These are phyloP conservation scores for Trichacis sp. DNA, from an alignment of 2,888 invertebrate genomes.

Conservation along the genomic window DNA sequence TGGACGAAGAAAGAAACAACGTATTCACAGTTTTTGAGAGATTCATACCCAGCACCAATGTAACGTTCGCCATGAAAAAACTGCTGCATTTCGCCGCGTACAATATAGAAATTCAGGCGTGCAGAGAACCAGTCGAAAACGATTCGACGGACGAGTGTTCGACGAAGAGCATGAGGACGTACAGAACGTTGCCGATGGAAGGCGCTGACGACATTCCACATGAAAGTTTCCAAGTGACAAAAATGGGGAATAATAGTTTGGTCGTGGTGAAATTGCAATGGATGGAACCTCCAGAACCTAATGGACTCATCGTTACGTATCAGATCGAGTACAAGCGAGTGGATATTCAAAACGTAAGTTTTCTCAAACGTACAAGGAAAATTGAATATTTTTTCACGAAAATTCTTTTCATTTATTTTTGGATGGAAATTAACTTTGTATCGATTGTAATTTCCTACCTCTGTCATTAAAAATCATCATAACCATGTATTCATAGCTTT, in stretches of 20 bases:
- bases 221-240: slow-evolving; percentile 51
- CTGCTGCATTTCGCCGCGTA: slow-evolving; percentile 85
- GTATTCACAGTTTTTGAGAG: slow-evolving; percentile 48
- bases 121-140: slow-evolving; percentile 74
- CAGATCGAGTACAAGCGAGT: slow-evolving; percentile 80
- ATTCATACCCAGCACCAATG: slow-evolving; percentile 51
- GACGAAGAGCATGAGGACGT: slow-evolving; percentile 67
- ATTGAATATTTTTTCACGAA: no score
- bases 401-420: no score
- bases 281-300: slow-evolving; percentile 86
- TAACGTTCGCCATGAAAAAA: slow-evolving; percentile 72
- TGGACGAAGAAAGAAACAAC: slow-evolving; percentile 14
- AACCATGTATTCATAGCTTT: no score
- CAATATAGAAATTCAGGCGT: slow-evolving; percentile 81
- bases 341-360: slow-evolving; percentile 76
- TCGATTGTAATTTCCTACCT: no score
- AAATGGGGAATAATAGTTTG: slow-evolving; percentile 62
- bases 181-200: slow-evolving; percentile 69
- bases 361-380: no score
- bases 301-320: slow-evolving; percentile 90
- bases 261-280: slow-evolving; percentile 80
- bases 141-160: slow-evolving; percentile 72
- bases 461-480: no score
- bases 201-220: slow-evolving; percentile 62
- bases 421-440: no score